phyloP scores from a whole-genome alignment of 2,797 vertebrate genomes.

The Rhynchonycteris naso region DNA sequence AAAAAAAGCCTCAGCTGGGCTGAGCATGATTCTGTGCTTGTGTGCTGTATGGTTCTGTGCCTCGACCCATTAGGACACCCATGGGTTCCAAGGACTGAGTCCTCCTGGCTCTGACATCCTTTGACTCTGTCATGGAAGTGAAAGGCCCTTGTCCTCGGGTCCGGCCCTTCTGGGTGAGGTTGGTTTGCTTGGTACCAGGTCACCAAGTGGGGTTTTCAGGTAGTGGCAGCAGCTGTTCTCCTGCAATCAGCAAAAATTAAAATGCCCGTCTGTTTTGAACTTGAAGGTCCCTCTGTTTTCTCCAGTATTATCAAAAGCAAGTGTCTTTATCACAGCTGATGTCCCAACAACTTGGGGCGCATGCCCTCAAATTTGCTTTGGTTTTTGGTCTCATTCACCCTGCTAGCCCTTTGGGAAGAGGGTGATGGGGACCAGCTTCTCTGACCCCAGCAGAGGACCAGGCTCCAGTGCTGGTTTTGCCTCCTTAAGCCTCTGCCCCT shows the following conservation, averaged over 20 bases:
- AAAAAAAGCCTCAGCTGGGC: too few species aligned
- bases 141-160: not conserved
- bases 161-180: not conserved
- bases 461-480: not conserved
- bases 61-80: not conserved
- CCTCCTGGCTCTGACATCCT: not conserved
- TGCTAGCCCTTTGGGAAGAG: not conserved
- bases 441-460: not conserved
- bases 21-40: not conserved
- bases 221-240: not conserved
- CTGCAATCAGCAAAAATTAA: not conserved
- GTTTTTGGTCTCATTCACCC: not conserved
- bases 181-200: constrained; percentile 12
- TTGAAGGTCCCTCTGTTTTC: not conserved
- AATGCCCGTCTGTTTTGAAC: not conserved
- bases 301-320: not conserved
- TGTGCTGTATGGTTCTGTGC: fast-evolving
- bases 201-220: constrained; percentile 35
- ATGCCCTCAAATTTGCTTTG: not conserved
- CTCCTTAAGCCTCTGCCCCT: not conserved
- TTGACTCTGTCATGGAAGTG: not conserved
- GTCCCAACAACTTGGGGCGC: not conserved
- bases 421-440: not conserved
- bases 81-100: not conserved
- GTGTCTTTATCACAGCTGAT: not conserved